Percentiles rank a stretch among this genome's conserved stretches.
phyloP scores from a whole-genome alignment of 2,113 vertebrate genomes.

The Coracopsis vasa region DNA sequence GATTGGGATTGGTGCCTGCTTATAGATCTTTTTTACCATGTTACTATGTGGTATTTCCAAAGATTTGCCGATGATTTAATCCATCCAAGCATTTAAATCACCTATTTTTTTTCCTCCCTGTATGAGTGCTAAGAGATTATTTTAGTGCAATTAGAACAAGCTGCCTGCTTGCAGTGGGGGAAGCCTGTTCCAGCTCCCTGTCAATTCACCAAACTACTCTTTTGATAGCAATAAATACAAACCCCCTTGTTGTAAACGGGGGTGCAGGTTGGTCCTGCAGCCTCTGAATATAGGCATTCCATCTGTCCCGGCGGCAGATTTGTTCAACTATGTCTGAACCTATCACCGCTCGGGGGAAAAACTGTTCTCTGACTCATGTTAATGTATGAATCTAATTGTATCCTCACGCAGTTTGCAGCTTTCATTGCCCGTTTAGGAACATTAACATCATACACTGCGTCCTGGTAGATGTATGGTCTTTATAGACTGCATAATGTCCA shows the following conservation, averaged over 20 bases:
- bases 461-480: slow-evolving; percentile 29
- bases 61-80: not conserved
- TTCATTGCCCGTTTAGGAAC: slow-evolving; percentile 61
- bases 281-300: slow-evolving; percentile 51
- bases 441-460: slow-evolving; percentile 61
- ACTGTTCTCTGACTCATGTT: slow-evolving; percentile 63
- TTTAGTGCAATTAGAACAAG: not conserved
- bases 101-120: not conserved
- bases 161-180: rapidly evolving
- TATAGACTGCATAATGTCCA: slow-evolving; percentile 57
- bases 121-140: not conserved
- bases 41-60: not conserved
- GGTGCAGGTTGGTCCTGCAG: slow-evolving; percentile 12
- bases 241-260: not conserved
- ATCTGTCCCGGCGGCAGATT: slow-evolving; percentile 44
- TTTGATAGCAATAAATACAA: slow-evolving; percentile 15
- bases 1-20: not conserved
- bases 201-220: not conserved
- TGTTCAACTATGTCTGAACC: slow-evolving; percentile 60
- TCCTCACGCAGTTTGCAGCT: slow-evolving; percentile 34
- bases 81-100: not conserved
- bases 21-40: not conserved
- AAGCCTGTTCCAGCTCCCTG: not conserved
- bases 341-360: slow-evolving; percentile 49
- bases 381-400: slow-evolving; percentile 67